These are phyloP conservation scores for Globicephala melas DNA, from an alignment of 2,113 vertebrate genomes.

Conservation along the genomic window DNA sequence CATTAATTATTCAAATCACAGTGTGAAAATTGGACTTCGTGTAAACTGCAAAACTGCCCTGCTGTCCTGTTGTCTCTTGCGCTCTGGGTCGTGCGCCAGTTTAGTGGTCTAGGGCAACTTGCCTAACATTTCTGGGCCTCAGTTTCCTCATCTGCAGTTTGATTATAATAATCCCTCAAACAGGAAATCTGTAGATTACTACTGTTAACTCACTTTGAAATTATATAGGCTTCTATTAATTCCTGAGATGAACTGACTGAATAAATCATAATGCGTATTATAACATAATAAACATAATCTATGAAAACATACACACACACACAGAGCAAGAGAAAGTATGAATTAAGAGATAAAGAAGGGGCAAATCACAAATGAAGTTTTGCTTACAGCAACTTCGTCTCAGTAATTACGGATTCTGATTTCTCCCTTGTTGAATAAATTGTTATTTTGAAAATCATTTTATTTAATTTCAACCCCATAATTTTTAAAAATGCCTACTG, in stretches of 20 bases:
- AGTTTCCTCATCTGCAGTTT: not conserved
- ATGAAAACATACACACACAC: not conserved
- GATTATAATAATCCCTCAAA: not conserved
- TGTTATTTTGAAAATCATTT: constrained; percentile 29
- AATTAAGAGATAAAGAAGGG: constrained; percentile 12
- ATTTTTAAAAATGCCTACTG: not conserved
- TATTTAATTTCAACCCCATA: constrained; percentile 4
- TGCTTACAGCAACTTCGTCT: not conserved
- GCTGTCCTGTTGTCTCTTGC: not conserved
- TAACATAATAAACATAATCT: constrained; percentile 8
- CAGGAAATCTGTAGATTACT: not conserved
- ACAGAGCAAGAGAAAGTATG: not conserved
- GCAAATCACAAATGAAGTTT: constrained; percentile 24
- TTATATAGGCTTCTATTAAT: constrained; percentile 8
- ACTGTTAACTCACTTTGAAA: constrained; percentile 44
- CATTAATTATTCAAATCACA: not conserved
- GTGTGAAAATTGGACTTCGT: not conserved
- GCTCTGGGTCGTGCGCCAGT: not conserved
- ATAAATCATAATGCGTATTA: not conserved
- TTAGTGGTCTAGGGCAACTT: not conserved
- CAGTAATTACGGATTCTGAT: not conserved
- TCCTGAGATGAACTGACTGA: constrained; percentile 22
- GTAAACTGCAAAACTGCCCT: not conserved
- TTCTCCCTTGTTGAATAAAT: not conserved
- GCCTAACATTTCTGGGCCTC: not conserved